Evolutionary conservation across 1,140 invertebrate genomes (phyloP).

Genomic region (Drosophila serrata): DNA sequence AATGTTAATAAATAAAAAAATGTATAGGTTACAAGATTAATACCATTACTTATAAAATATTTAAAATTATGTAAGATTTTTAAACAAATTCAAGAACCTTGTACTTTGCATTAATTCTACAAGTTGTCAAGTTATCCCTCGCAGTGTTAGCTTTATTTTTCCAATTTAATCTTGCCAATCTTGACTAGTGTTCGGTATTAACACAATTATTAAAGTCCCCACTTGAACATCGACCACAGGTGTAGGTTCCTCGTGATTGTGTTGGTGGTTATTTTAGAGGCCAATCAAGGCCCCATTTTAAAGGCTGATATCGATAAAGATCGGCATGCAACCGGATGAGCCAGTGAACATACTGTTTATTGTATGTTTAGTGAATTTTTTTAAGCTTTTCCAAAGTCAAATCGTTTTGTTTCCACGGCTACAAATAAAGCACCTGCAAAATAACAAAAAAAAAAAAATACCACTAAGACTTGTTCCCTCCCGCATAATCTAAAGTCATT

Average conservation of each 20-base stretch:
- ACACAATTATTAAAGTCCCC: constrained; percentile 42
- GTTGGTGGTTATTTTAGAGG: constrained; percentile 8
- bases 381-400: constrained; percentile 4
- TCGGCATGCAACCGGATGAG: constrained; percentile 48
- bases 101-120: constrained; percentile 3
- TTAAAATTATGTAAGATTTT: background rate
- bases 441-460: background rate
- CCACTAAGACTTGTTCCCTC: background rate
- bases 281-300: constrained; percentile 28
- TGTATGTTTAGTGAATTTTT: background rate
- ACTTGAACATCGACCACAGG: constrained; percentile 55
- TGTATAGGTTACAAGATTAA: rapidly evolving
- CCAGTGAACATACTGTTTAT: background rate
- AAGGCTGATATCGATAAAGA: constrained; percentile 46
- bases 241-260: constrained; percentile 21
- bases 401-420: constrained; percentile 13
- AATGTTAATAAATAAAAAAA: background rate
- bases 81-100: background rate
- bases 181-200: constrained; percentile 23
- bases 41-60: background rate
- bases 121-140: background rate
- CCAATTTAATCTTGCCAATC: constrained; percentile 31
- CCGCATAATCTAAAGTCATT: constrained; percentile 10
- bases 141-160: background rate
- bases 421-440: constrained; percentile 23